Percentiles rank a stretch among this genome's conserved stretches.
These are phyloP conservation scores for Oikopleura dioica DNA, from an alignment of 23 tunicate genomes.

Conservation along the genomic window DNA sequence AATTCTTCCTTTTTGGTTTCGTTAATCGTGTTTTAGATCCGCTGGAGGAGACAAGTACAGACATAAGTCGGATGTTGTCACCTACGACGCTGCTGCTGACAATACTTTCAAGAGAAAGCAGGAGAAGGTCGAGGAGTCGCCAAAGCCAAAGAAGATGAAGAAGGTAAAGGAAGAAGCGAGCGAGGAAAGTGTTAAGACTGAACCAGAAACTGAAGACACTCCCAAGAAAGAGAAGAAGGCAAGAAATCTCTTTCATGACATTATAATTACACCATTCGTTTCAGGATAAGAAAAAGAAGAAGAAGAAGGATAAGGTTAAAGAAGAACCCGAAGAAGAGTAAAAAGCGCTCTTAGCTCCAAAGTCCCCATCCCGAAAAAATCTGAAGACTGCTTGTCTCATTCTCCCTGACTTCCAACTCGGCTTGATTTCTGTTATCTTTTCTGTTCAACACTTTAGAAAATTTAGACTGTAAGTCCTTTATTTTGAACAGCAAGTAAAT, in stretches of 20 bases:
- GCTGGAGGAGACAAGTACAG: not conserved
- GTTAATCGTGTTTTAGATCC: not conserved
- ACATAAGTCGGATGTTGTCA: slow-evolving; percentile 17
- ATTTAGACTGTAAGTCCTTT: too few species aligned
- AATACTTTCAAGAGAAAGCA: slow-evolving; percentile 47
- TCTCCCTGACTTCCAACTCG: too few species aligned
- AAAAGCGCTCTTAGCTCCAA: too few species aligned
- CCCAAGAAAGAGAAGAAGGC: not conserved
- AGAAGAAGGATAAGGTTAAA: not conserved
- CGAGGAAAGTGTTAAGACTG: not conserved
- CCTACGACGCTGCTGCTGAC: slow-evolving; percentile 67
- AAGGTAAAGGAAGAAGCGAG: slow-evolving; percentile 20
- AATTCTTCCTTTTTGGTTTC: slow-evolving; percentile 3
- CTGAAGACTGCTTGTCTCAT: too few species aligned
- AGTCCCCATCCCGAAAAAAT: too few species aligned
- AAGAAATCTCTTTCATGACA: not conserved
- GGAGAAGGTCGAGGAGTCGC: slow-evolving; percentile 27
- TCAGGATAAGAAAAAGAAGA: slow-evolving; percentile 17
- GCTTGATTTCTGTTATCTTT: too few species aligned
- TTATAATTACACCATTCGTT: too few species aligned
- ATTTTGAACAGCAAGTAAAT: too few species aligned
- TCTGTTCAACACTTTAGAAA: too few species aligned
- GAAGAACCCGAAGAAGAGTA: not conserved
- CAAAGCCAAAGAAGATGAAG: slow-evolving; percentile 24
- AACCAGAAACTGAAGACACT: slow-evolving; percentile 8